Percentiles rank a stretch among this genome's conserved stretches.
These are phyloP conservation scores for Oconnorella tubifera DNA, from an alignment of 2,888 invertebrate species.

Conservation along the genomic window DNA sequence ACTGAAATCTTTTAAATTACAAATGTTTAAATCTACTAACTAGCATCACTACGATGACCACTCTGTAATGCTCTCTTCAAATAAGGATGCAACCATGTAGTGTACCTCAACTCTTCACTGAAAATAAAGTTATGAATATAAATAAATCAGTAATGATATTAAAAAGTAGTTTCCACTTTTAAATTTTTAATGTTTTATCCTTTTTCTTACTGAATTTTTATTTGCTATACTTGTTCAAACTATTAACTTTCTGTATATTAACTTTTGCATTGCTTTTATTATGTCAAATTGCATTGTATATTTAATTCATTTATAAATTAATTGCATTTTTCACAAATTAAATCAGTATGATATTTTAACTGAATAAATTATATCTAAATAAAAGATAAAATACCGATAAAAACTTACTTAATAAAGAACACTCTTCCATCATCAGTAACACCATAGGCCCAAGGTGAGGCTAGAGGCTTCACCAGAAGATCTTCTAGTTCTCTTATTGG, in stretches of 20 bases:
- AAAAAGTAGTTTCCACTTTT: too few relatives aligned
- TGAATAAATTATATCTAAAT: too few relatives aligned
- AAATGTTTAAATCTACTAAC: neutral
- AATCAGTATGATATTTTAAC: neutral
- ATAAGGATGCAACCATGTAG: constrained; percentile 53
- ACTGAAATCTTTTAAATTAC: too few relatives aligned
- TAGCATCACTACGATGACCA: constrained; percentile 34
- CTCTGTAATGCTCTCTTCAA: constrained; percentile 47
- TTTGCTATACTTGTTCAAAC: too few relatives aligned
- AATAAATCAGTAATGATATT: too few relatives aligned
- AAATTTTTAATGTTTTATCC: too few relatives aligned
- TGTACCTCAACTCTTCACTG: constrained; percentile 46
- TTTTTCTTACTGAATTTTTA: too few relatives aligned
- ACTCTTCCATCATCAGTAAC: constrained; percentile 51
- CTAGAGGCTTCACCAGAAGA: constrained; percentile 39
- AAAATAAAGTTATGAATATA: constrained; percentile 25
- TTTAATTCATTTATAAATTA: too few relatives aligned
- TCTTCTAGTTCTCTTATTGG: constrained; percentile 21
- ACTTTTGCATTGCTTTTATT: too few relatives aligned
- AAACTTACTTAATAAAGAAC: constrained; percentile 52
- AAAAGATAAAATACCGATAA: neutral
- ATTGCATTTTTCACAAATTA: neutral
- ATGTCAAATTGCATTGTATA: too few relatives aligned
- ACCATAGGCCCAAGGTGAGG: constrained; percentile 46
- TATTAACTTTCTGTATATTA: too few relatives aligned